Evolutionary conservation across 2,113 vertebrate species (phyloP), one percentile per base, ranked within the genome.

Genomic region (Sakesphorus luctuosus): DNA sequence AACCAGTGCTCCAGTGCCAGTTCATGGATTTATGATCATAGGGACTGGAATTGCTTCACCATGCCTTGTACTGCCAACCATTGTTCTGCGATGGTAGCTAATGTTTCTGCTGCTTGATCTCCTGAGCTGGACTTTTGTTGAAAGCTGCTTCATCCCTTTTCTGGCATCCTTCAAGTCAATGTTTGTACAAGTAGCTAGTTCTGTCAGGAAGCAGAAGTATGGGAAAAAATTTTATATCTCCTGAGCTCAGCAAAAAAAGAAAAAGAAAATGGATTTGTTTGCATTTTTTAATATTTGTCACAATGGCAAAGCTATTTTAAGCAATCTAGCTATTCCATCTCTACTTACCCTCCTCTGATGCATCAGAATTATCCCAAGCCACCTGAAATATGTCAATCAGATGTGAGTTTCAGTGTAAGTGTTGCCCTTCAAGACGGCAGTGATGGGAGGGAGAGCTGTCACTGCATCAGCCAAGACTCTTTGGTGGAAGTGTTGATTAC

Each of bases 351-450:
- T 88, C 47, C 16, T 90, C 49, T 84, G 68, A 55, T 87, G 36
- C 40, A 71, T 92, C 90, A 61, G 38, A 93, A 95, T 90, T 93
- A 78, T 94, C 76, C 87, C n/a, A 86, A 65, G 61, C 44, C 73
- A 94, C 80, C 92, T 96, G 79, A 97, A 96, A 94, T 92, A 88
- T 63, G 76, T 56, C 72, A 95, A 65, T 95, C 80, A 90, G 83
- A 90, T 83, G 52, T 68, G 52, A 90, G 16, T 89, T 90, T 92
- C 78, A 92, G 74, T 86, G 38, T 44, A 62, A 86, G 18, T 59
- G 65, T n/a, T 68, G 44, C 38, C 40, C 65, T 86, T 93, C 84
- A 78, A 53, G 53, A 72, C 73, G 81, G 66, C 38, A 69, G 71
- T 38, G 86, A 58, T n/a, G 5, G 67, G 55, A 96, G 63, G 58